Evolutionary conservation across 1,140 invertebrate genomes (phyloP).

Genomic region (Drosophila dunni): DNA sequence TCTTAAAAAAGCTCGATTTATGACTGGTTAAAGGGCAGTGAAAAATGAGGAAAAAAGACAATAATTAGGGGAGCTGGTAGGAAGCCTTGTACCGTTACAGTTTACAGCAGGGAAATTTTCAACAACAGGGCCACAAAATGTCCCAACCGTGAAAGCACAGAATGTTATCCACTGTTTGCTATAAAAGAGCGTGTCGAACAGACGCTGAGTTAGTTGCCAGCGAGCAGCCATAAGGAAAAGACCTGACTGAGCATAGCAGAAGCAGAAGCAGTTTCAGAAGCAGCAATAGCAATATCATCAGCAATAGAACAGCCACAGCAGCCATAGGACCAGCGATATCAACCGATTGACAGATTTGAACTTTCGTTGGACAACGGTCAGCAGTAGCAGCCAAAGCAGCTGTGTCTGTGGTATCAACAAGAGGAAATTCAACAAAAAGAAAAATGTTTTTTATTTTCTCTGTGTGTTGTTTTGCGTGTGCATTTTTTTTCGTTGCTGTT

Average conservation of each 20-base stretch:
- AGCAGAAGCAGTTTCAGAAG: constrained; percentile 5
- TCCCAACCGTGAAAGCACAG: constrained; percentile 18
- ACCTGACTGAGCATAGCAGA: constrained; percentile 32
- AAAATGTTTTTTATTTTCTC: constrained; percentile 23
- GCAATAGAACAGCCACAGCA: constrained; percentile 15
- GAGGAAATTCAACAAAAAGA: constrained; percentile 18
- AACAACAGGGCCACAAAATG: constrained; percentile 17
- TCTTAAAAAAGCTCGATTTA: neutral
- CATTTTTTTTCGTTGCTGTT: constrained; percentile 13
- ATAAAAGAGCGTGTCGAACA: constrained; percentile 46
- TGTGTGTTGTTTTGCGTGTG: neutral
- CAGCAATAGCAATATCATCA: constrained; percentile 5
- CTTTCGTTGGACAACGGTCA: constrained; percentile 29
- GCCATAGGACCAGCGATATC: constrained; percentile 17
- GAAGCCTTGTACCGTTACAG: neutral
- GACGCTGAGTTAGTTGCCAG: constrained; percentile 60
- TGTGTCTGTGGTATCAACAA: constrained; percentile 10
- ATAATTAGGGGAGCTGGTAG: neutral
- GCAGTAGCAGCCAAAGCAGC: constrained; percentile 1
- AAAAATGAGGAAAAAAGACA: neutral
- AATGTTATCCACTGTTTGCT: constrained; percentile 9
- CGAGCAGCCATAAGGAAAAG: constrained; percentile 56
- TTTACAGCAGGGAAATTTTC: constrained; percentile 37
- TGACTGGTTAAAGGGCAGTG: neutral
- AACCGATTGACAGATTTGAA: constrained; percentile 2